Percentiles rank a stretch among this genome's conserved stretches.
phyloP scores from a whole-genome alignment of 2,888 invertebrate genomes.

The Dione juno region DNA sequence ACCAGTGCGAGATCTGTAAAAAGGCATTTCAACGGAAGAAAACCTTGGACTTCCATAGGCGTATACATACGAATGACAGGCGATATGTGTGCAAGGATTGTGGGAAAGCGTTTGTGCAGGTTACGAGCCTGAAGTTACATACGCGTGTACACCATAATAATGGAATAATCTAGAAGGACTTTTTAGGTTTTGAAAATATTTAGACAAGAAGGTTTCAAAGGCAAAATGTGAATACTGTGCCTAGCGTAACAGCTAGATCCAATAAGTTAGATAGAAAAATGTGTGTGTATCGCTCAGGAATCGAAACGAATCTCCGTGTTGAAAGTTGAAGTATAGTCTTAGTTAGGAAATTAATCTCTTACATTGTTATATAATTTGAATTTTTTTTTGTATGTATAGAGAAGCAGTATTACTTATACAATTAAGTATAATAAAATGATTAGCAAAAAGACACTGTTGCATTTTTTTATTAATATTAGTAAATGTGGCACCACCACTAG shows the following conservation, averaged over 20 bases:
- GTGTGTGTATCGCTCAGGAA: background rate
- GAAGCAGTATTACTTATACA: background rate
- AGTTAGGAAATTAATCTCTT: background rate
- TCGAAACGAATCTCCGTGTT: background rate
- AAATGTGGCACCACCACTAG: too few species aligned
- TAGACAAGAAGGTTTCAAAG: background rate
- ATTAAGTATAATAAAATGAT: background rate
- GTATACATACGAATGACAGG: conserved; percentile 82
- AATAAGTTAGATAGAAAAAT: background rate
- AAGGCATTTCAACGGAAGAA: conserved; percentile 84
- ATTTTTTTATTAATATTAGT: background rate
- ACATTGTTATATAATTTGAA: background rate
- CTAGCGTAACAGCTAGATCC: background rate
- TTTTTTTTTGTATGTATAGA: background rate
- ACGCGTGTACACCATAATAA: conserved; percentile 77
- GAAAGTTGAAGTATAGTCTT: background rate
- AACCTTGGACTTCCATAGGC: conserved; percentile 79
- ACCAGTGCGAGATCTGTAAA: conserved; percentile 81
- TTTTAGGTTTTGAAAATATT: background rate
- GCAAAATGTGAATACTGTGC: background rate
- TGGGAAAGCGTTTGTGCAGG: conserved; percentile 82
- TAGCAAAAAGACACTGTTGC: background rate
- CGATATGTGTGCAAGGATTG: conserved; percentile 81
- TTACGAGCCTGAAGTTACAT: conserved; percentile 83
- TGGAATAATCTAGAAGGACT: conserved; percentile 9